Evolutionary conservation across 2,888 invertebrate species (phyloP), one percentile per base, ranked within the genome.

Genomic region (Cataglyphis albicans): DNA sequence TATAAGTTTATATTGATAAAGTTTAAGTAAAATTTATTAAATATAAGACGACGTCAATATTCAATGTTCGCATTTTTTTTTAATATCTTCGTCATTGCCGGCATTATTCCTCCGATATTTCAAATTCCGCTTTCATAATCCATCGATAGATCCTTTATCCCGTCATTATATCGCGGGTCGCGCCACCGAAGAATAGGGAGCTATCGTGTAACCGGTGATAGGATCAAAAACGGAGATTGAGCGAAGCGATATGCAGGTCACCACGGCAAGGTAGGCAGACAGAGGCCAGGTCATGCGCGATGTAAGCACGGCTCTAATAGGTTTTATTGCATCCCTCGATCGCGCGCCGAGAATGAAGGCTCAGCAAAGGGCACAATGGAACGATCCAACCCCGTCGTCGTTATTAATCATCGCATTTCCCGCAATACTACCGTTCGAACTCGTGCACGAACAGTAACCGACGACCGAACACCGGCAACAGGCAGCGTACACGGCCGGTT

Each of bases 301-400:
- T 25, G 38, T 32, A 65, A 68, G 68, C 90, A 92, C 91, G 90
- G 35, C 12, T 80, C 59, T 72, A 80, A 80, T 80, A 80, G 78
- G 32, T 92, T 93, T 93, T 91, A 92, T 92, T 90, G 91, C 90
- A 86, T 72, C 85, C 81, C 88, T 85, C 88, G 90, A 87, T 87
- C 84, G 87, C 85, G 44, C 86, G 86, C 86, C 32, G 87, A 91
- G 87, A 89, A 88, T 85, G 80, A 84, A 74, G 83, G 76, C 59
- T 68, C 82, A 73, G 83, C 81, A 59, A 59, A 76, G 68, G 64
- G 55, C 48, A 91, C 89, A 92, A 91, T 91, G 73, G 52, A 85
- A 55, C 61, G 72, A 35, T 18, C 44, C 48, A 5, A n/a, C 84
- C 65, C 82, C 41, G 75, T 41, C 75, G 67, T 57, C 88, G 88